phyloP scores from a whole-genome alignment of 2,113 vertebrate species.

The Amphilophus citrinellus region DNA sequence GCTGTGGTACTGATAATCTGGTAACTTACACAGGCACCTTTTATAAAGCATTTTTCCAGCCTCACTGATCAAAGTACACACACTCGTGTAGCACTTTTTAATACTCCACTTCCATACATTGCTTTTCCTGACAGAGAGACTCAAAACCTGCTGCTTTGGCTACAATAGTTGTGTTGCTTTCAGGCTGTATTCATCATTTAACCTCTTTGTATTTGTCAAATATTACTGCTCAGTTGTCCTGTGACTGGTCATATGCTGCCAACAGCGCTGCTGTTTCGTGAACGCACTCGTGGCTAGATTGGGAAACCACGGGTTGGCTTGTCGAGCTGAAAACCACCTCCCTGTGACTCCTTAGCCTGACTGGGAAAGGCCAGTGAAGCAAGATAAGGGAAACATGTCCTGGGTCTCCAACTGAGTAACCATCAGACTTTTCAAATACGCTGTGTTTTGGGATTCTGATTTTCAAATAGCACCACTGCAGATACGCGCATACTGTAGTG shows the following conservation, averaged over 20 bases:
- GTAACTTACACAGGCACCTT: not conserved
- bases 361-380: not conserved
- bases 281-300: not conserved
- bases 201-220: not conserved
- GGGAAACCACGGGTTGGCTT: not conserved
- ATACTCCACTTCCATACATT: not conserved
- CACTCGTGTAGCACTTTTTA: not conserved
- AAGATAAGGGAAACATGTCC: not conserved
- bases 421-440: not conserved
- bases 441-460: too few relatives aligned
- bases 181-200: not conserved
- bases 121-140: too few relatives aligned
- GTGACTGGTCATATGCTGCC: rapidly evolving
- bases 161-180: not conserved
- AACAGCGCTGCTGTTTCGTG: not conserved
- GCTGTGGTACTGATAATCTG: not conserved
- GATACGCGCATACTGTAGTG: too few relatives aligned
- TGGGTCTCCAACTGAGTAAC: not conserved
- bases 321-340: not conserved
- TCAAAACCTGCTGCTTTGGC: not conserved
- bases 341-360: not conserved
- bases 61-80: not conserved
- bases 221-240: not conserved
- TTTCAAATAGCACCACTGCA: too few relatives aligned
- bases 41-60: not conserved